Evolutionary conservation across 1,140 invertebrate genomes (phyloP).

Genomic region (Habropoda laboriosa): DNA sequence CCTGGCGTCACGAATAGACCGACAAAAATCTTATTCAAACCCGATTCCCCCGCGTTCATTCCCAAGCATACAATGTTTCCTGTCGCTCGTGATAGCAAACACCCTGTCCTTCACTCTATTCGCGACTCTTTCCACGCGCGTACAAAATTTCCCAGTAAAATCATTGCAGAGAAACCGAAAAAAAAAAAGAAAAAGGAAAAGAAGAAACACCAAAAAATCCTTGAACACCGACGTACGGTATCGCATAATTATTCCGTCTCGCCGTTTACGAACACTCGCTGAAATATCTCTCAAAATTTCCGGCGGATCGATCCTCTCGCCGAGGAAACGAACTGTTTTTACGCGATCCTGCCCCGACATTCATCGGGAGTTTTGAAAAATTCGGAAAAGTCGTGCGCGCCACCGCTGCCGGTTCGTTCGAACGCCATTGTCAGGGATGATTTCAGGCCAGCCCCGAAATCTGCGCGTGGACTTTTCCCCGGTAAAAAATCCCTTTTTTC

Average conservation of each 20-base stretch:
- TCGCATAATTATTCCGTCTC: too few relatives aligned
- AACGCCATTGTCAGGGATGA: constrained; percentile 25
- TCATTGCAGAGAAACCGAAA: too few relatives aligned
- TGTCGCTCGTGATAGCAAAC: neutral
- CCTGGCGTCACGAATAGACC: neutral
- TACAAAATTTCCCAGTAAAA: too few relatives aligned
- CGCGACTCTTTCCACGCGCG: too few relatives aligned
- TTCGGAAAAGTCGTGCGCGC: constrained; percentile 13
- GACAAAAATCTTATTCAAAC: neutral
- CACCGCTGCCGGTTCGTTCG: neutral
- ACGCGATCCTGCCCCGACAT: neutral
- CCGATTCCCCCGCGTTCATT: neutral
- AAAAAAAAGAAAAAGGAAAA: too few relatives aligned
- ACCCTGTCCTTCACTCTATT: too few relatives aligned
- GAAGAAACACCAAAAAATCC: too few relatives aligned
- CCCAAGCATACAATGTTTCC: neutral
- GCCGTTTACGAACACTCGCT: too few relatives aligned
- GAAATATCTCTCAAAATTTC: neutral
- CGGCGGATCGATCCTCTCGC: neutral
- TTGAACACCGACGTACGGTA: too few relatives aligned
- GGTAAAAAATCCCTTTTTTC: constrained; percentile 20
- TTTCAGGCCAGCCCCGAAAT: constrained; percentile 13
- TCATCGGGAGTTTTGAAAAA: constrained; percentile 36
- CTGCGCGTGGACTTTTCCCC: neutral
- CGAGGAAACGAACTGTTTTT: constrained; percentile 35